Conservation (phyloP, 1,140 invertebrate species). For the Zophobas atratus region DNA sequence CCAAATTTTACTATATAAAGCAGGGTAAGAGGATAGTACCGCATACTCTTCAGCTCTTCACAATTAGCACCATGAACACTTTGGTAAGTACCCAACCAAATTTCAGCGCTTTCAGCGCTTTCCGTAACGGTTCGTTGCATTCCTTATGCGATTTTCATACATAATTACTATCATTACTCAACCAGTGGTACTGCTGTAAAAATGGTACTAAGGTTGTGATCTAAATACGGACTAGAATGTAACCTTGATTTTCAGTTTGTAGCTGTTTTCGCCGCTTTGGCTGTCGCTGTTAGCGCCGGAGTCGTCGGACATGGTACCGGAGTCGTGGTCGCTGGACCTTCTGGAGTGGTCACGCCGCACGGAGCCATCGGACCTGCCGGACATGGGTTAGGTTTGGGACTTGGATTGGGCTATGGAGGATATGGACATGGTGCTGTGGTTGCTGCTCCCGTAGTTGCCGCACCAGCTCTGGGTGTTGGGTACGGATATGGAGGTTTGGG, state of each 20-base stretch:
- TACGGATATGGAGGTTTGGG: slow-evolving; percentile 29
- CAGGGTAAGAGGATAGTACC: slow-evolving; percentile 19
- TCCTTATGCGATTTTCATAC: slow-evolving; percentile 26
- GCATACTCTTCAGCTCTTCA: slow-evolving; percentile 33
- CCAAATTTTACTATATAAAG: slow-evolving; percentile 35
- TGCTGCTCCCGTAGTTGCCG: slow-evolving; percentile 30
- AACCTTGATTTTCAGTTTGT: slow-evolving; percentile 32
- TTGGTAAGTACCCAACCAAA: slow-evolving; percentile 32
- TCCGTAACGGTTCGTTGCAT: slow-evolving; percentile 8
- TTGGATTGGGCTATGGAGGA: slow-evolving; percentile 32
- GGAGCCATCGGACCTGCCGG: slow-evolving; percentile 57
- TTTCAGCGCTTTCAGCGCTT: background rate
- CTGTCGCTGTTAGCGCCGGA: slow-evolving; percentile 44
- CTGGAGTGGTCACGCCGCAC: slow-evolving; percentile 53
- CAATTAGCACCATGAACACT: slow-evolving; percentile 16
- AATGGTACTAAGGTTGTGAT: background rate
- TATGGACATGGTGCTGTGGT: slow-evolving; percentile 35
- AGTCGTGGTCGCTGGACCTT: slow-evolving; percentile 53
- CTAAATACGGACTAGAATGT: background rate
- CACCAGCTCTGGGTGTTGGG: slow-evolving; percentile 7
- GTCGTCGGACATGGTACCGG: slow-evolving; percentile 28
- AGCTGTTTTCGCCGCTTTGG: slow-evolving; percentile 52
- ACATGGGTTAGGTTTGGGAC: slow-evolving; percentile 45
- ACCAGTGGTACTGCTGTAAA: slow-evolving; percentile 10
- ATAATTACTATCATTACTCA: slow-evolving; percentile 5